Evolutionary conservation across 2,113 vertebrate species (phyloP).

Genomic region (Manacus vitellinus): DNA sequence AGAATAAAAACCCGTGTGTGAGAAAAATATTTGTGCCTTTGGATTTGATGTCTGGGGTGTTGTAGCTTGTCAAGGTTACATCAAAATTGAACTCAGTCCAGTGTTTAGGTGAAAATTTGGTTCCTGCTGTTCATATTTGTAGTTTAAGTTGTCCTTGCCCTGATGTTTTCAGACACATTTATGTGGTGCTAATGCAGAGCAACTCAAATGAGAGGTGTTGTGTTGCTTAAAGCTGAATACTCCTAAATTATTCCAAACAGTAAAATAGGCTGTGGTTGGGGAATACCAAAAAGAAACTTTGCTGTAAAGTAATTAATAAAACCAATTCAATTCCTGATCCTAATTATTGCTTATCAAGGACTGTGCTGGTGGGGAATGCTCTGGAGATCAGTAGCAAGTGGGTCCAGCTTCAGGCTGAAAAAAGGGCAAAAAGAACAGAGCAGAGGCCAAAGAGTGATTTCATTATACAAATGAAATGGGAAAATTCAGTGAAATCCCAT

Average conservation of each 20-base stretch:
- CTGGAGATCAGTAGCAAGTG: neutral
- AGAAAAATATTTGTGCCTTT: neutral
- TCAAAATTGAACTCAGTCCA: neutral
- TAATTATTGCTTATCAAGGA: neutral
- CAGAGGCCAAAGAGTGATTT: slow-evolving; percentile 52
- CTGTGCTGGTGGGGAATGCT: neutral
- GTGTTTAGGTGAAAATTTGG: neutral
- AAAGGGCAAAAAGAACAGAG: slow-evolving; percentile 38
- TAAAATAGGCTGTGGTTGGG: neutral
- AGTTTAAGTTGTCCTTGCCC: neutral
- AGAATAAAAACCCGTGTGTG: neutral
- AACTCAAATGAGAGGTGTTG: neutral
- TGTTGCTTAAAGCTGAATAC: neutral
- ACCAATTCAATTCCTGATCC: neutral
- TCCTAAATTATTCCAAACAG: neutral
- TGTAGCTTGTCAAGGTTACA: neutral
- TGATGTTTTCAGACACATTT: neutral
- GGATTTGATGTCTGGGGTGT: neutral
- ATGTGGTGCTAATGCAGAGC: neutral
- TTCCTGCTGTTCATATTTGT: neutral
- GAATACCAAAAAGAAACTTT: neutral
- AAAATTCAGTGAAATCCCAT: slow-evolving; percentile 60
- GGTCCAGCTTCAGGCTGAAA: slow-evolving; percentile 31
- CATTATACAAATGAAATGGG: slow-evolving; percentile 55
- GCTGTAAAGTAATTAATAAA: neutral